Conservation (phyloP, 2,888 invertebrate species). For the Choreutis nemorana region DNA sequence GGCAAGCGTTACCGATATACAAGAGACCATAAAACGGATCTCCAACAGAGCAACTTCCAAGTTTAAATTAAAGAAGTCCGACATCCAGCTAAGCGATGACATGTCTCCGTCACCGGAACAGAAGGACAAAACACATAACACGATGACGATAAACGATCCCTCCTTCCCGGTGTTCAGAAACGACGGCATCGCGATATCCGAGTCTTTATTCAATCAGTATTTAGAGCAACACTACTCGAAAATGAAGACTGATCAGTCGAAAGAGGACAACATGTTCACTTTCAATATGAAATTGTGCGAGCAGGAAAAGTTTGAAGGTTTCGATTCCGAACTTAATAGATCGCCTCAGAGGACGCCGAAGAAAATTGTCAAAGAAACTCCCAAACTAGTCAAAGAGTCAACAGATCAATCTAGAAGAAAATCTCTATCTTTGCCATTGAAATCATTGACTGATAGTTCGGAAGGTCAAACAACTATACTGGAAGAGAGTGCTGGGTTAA, state of each 20-base stretch:
- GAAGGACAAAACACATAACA: slow-evolving; percentile 45
- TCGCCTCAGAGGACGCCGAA: slow-evolving; percentile 54
- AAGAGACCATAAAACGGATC: slow-evolving; percentile 66
- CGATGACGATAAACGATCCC: slow-evolving; percentile 81
- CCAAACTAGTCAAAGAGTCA: slow-evolving; percentile 27
- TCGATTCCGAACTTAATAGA: slow-evolving; percentile 48
- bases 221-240: slow-evolving; percentile 71
- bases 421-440: slow-evolving; percentile 76
- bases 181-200: slow-evolving; percentile 78
- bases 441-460: slow-evolving; percentile 65
- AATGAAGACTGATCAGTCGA: slow-evolving; percentile 47
- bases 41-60: slow-evolving; percentile 67
- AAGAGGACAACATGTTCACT: slow-evolving; percentile 50
- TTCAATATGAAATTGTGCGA: slow-evolving; percentile 43
- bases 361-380: slow-evolving; percentile 38
- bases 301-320: slow-evolving; percentile 53
- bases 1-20: slow-evolving; percentile 71
- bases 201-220: slow-evolving; percentile 74
- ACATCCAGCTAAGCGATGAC: slow-evolving; percentile 35
- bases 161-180: slow-evolving; percentile 78
- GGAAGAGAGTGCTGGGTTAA: slow-evolving; percentile 39
- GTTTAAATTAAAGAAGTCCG: slow-evolving; percentile 45
- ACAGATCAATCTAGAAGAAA: slow-evolving; percentile 54
- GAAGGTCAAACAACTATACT: slow-evolving; percentile 39
- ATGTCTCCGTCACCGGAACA: slow-evolving; percentile 32